Base-by-base conservation (phyloP, 2,888 invertebrate species). In the Dolichomitus sp. region DNA sequence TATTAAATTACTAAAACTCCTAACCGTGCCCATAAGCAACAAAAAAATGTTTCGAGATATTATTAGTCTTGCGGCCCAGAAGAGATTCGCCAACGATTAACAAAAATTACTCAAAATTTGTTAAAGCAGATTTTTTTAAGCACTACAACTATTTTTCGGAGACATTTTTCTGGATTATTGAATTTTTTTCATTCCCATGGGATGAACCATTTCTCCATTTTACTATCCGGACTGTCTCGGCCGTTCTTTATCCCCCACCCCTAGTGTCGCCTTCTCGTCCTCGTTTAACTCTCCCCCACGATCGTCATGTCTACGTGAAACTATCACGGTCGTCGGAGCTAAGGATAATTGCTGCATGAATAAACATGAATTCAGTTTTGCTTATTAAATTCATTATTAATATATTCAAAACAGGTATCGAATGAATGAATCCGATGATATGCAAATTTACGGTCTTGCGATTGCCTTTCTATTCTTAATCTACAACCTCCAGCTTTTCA, bases 381-480 rank as follows among this genome's bases (percentile, higher is more conserved):
- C 87, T 90, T 88, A 91, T 89, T 90, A 89, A 90, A 91, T 90
- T 91, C 88, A 87, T 89, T 89, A 90, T 91, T 89, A 90, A 90
- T 89, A 88, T 89, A 90, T 90, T 90, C 89, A 88, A 89, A 89
- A 88, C 87, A 87, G 89, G 86, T 88, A 89, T 90, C 88, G 88
- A 90, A 84, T 86, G 88, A 88, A 89, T 87, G 88, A 89, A 90
- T 90, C 87, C 83, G 85, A 88, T 85, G 87, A 84, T 87, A 90
- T 90, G 91, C 88, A 89, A 90, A 90, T 89, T 77, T 80, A 70
- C 69, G 72, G 79, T 80, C 86, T 81, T 76, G 81, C 54, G 80
- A 84, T 81, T 84, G 76, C 81, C 81, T 73, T 79, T 76, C 80
- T 66, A 80, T 80, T 84, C 77, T 78, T 80, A 76, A 73, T 65